These are phyloP conservation scores for Plotosus lineatus DNA, from an alignment of 2,113 vertebrate genomes.

Conservation along the genomic window DNA sequence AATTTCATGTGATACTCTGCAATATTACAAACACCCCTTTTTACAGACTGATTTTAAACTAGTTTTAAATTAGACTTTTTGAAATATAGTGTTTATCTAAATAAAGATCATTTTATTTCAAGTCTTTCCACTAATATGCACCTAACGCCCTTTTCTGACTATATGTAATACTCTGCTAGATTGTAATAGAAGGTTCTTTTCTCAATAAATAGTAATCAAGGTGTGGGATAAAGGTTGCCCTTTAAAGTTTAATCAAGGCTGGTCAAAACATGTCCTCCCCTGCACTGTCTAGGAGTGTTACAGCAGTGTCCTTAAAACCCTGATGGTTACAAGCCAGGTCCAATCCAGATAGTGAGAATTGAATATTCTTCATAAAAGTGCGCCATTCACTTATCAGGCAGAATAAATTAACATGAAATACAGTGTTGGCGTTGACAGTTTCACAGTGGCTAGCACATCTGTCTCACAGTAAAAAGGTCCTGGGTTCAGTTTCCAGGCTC, in stretches of 20 bases:
- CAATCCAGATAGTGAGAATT: background rate
- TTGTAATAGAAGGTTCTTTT: conserved; percentile 42
- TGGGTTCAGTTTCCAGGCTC: no score
- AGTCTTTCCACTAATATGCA: conserved; percentile 31
- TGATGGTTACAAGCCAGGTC: background rate
- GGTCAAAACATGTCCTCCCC: conserved; percentile 15
- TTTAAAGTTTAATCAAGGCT: conserved; percentile 30
- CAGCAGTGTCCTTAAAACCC: background rate
- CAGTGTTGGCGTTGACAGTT: no score
- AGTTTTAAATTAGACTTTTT: no score
- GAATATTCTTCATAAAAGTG: background rate
- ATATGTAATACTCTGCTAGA: conserved; percentile 11
- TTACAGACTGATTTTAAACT: background rate
- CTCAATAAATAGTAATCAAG: conserved; percentile 49
- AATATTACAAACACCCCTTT: background rate
- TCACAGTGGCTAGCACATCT: no score
- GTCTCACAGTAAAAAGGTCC: no score
- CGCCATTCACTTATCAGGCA: no score
- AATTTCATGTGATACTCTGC: background rate
- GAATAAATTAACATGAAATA: no score
- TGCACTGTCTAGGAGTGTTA: background rate
- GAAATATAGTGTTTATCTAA: conserved; percentile 31
- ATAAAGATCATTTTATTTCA: conserved; percentile 29
- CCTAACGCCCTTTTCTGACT: conserved; percentile 5
- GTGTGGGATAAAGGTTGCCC: conserved; percentile 34